Evolutionary conservation across 2,888 invertebrate species (phyloP).

Genomic region (Hirtodrosophila cameraria): DNA sequence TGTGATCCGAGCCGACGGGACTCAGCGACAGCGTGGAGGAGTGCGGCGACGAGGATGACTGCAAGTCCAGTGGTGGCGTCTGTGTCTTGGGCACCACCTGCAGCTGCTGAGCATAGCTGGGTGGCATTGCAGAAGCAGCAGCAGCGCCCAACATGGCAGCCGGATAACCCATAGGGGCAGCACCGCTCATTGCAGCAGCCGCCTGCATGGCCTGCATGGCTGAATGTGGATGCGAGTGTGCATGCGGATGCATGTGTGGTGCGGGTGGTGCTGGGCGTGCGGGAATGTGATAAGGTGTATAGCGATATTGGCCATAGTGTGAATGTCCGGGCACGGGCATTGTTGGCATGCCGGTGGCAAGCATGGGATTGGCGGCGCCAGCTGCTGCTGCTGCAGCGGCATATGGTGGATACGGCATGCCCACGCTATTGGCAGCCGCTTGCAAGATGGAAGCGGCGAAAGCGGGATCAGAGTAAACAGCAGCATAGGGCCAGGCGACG

Average conservation of each 20-base stretch:
- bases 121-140: conserved; percentile 68
- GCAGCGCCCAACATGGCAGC: conserved; percentile 68
- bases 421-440: conserved; percentile 91
- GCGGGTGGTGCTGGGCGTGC: conserved; percentile 83
- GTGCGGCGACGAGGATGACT: conserved; percentile 83
- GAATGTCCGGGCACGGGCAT: conserved; percentile 84
- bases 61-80: conserved; percentile 83
- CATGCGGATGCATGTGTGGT: conserved; percentile 84
- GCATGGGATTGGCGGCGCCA: conserved; percentile 84
- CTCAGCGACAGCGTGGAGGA: conserved; percentile 83
- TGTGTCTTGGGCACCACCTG: conserved; percentile 82
- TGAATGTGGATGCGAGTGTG: conserved; percentile 83
- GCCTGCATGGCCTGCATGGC: conserved; percentile 42
- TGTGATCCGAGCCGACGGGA: conserved; percentile 84
- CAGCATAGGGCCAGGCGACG: conserved; percentile 97
- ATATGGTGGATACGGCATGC: conserved; percentile 87
- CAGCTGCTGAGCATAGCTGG: conserved; percentile 58
- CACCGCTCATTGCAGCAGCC: conserved; percentile 77
- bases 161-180: conserved; percentile 64
- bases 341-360: conserved; percentile 85
- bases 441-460: conserved; percentile 96
- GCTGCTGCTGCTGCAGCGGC: conserved; percentile 80
- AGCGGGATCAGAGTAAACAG: conserved; percentile 96
- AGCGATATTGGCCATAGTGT: conserved; percentile 84
- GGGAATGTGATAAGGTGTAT: conserved; percentile 85